Percentiles rank a stretch among this genome's conserved stretches.
Evolutionary conservation across 2,797 vertebrate species (phyloP).

Genomic region (Arremon aurantiirostris): DNA sequence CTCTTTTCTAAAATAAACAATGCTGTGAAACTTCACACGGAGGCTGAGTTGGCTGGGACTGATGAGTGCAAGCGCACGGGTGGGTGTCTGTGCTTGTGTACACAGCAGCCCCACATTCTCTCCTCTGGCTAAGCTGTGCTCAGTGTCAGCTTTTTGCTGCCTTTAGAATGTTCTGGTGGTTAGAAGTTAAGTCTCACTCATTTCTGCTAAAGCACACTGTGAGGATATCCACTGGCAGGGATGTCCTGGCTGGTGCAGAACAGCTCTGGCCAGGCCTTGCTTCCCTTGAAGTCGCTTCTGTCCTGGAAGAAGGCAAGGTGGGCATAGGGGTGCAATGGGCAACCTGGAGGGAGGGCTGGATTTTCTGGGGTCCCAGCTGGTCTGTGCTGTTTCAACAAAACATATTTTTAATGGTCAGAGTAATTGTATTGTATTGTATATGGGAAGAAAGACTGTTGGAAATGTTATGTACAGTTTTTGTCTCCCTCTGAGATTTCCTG

Average conservation of each 20-base stretch:
- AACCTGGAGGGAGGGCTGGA: not conserved
- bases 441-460: not conserved
- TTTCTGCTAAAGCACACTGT: not conserved
- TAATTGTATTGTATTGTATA: not conserved
- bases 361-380: not conserved
- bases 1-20: slow-evolving; percentile 13
- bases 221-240: not conserved
- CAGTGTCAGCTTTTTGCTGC: not conserved
- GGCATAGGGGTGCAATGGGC: not conserved
- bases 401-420: not conserved
- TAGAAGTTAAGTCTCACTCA: not conserved
- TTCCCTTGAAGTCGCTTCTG: not conserved
- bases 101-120: not conserved
- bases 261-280: not conserved
- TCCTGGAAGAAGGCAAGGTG: not conserved
- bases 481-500: not conserved
- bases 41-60: not conserved
- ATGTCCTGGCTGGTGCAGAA: not conserved
- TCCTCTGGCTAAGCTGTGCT: not conserved
- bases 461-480: not conserved
- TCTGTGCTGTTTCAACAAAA: not conserved
- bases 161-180: not conserved
- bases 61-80: not conserved
- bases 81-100: not conserved
- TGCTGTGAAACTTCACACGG: slow-evolving; percentile 33